A percentile compares a stretch with the other conserved stretches of the same genome.
Evolutionary conservation across 35 echinoderm and acorn worm species (phyloP).

Genomic region (Stichopus chloronotus): DNA sequence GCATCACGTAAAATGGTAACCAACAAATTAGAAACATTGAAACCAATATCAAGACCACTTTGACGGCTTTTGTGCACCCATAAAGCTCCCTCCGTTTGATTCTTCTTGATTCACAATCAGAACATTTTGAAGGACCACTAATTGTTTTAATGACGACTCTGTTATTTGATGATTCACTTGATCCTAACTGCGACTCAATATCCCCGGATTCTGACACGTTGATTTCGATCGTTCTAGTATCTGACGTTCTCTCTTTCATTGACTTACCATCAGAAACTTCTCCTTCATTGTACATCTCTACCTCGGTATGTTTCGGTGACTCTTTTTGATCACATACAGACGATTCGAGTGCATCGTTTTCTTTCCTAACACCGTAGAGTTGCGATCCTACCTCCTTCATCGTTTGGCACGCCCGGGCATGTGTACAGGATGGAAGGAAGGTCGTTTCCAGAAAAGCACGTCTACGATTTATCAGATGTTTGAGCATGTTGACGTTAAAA

Average conservation of each 20-base stretch:
- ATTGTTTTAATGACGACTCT: not conserved
- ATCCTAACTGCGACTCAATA: too few relatives aligned
- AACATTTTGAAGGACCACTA: not conserved
- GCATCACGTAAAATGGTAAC: not conserved
- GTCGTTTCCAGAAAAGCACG: not conserved
- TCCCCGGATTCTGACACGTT: too few relatives aligned
- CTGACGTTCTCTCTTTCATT: too few relatives aligned
- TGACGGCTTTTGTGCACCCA: constrained; percentile 1
- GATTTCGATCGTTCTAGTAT: too few relatives aligned
- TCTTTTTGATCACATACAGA: too few relatives aligned
- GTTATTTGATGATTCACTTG: not conserved
- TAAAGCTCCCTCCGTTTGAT: not conserved
- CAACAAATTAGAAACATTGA: constrained; percentile 18
- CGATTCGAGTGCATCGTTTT: too few relatives aligned
- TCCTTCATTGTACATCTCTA: not conserved
- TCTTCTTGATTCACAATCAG: not conserved
- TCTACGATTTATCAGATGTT: not conserved
- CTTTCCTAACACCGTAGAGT: too few relatives aligned
- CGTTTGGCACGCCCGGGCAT: not conserved
- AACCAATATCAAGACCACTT: not conserved
- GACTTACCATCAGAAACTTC: too few relatives aligned
- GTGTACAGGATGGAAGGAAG: not conserved
- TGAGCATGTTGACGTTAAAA: constrained; percentile 1
- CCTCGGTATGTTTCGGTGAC: not conserved
- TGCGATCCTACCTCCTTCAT: not conserved